Percentiles rank a stretch among this genome's conserved stretches.
Conservation (phyloP, 2,113 vertebrate genomes). For the Patagioenas fasciata region DNA sequence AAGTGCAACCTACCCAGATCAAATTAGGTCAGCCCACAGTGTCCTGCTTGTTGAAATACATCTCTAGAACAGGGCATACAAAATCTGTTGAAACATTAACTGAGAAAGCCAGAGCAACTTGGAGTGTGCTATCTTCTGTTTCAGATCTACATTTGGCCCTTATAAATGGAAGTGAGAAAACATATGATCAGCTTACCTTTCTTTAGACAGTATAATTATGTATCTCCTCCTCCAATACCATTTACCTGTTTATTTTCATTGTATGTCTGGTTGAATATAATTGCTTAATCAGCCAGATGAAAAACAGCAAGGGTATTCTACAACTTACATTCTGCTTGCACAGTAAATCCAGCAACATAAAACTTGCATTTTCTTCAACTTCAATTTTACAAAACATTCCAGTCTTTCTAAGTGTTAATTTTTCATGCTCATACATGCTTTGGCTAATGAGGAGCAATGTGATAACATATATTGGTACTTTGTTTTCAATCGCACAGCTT, state of each 20-base stretch:
- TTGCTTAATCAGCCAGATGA: not conserved
- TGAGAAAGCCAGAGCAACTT: not conserved
- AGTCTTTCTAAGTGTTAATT: not conserved
- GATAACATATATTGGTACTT: not conserved
- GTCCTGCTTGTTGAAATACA: not conserved
- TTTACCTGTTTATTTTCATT: not conserved
- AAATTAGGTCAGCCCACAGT: slow-evolving; percentile 54
- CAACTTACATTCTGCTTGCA: not conserved
- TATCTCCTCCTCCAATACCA: not conserved
- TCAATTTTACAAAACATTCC: not conserved
- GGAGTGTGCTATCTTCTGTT: not conserved
- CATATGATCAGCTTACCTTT: not conserved
- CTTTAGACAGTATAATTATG: not conserved
- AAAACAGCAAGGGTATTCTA: not conserved
- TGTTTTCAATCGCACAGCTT: not conserved
- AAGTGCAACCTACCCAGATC: not conserved
- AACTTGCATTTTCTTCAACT: not conserved
- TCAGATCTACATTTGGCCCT: not conserved
- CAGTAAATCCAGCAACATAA: not conserved
- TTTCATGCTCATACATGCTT: not conserved
- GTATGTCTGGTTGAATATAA: not conserved
- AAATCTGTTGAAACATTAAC: not conserved
- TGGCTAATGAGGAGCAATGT: not conserved
- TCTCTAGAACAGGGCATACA: not conserved
- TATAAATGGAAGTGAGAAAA: not conserved